Conservation (phyloP, 2,888 invertebrate species). For the Temnothorax unifasciatus region DNA sequence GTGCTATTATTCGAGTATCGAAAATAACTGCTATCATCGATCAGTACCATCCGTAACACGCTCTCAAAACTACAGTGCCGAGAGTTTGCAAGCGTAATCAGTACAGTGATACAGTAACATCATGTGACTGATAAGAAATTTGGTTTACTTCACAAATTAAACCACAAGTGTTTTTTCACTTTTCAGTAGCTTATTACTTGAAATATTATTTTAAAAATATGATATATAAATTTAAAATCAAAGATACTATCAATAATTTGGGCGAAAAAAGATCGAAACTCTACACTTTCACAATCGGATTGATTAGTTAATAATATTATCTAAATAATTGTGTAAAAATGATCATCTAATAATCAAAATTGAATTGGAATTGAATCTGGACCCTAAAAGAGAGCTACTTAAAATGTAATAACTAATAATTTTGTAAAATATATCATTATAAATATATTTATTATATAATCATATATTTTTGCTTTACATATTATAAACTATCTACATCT, state of each 20-base stretch:
- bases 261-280: background rate
- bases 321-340: constrained; percentile 8
- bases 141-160: background rate
- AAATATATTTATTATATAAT: background rate
- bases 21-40: constrained; percentile 31
- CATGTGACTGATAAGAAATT: constrained; percentile 54
- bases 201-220: background rate
- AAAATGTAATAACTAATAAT: background rate
- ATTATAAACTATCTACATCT: background rate
- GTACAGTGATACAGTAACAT: background rate
- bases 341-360: background rate
- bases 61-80: constrained; percentile 55
- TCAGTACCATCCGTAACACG: background rate
- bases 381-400: background rate
- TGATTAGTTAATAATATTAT: constrained; percentile 13
- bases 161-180: background rate
- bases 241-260: background rate
- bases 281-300: background rate
- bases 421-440: background rate
- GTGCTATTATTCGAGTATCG: constrained; percentile 3
- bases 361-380: background rate
- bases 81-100: constrained; percentile 12
- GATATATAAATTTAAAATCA: background rate
- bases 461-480: background rate
- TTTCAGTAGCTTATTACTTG: background rate